Conservation (phyloP, 1,140 invertebrate species). For the Orius insidiosus region DNA sequence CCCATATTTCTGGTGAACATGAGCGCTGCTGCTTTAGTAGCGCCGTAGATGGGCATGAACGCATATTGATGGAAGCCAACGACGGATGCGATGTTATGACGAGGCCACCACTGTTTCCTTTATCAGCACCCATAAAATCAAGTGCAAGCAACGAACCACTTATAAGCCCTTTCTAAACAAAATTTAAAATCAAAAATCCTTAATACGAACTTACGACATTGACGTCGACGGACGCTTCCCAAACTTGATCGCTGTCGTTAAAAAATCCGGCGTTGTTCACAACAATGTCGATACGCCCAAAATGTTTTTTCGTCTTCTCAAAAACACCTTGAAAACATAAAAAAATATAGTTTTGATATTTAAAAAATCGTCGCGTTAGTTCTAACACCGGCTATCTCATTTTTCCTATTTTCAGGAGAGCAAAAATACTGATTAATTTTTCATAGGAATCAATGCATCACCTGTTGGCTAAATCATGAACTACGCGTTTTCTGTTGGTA, state of each 20-base stretch:
- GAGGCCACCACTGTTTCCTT: constrained; percentile 25
- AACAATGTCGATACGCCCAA: constrained; percentile 37
- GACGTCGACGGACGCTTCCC: constrained; percentile 28
- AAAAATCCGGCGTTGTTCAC: constrained; percentile 41
- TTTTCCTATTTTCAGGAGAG: no score
- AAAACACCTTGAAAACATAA: constrained; percentile 25
- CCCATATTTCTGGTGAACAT: constrained; percentile 28
- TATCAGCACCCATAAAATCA: constrained; percentile 25
- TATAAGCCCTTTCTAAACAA: constrained; percentile 17
- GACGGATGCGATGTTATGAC: constrained; percentile 25
- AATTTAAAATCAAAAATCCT: background rate
- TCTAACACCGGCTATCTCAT: no score
- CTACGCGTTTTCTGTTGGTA: no score
- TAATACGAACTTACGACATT: constrained; percentile 26
- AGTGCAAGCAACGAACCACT: constrained; percentile 24
- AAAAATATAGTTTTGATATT: no score
- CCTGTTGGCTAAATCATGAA: no score
- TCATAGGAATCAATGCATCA: no score
- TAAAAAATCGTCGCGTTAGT: no score
- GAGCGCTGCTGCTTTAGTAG: constrained; percentile 30
- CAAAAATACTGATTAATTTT: no score
- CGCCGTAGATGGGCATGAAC: constrained; percentile 26
- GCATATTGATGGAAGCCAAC: constrained; percentile 22
- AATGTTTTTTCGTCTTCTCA: constrained; percentile 25
- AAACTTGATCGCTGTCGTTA: constrained; percentile 26